Percentiles rank a stretch among this genome's conserved stretches.
phyloP scores from a whole-genome alignment of 2,113 vertebrate species.

The Caracal caracal region DNA sequence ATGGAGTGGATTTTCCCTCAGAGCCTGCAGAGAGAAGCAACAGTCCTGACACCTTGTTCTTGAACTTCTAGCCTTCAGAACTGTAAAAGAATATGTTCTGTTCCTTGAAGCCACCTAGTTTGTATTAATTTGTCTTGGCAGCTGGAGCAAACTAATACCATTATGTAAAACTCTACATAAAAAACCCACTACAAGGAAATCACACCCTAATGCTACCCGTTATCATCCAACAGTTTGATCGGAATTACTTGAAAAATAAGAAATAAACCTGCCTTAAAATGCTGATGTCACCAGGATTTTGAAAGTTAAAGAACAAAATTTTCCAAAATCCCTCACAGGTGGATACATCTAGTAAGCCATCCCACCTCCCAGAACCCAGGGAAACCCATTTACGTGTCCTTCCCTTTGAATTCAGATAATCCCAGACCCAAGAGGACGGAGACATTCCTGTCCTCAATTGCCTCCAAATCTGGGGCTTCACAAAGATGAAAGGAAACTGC shows the following conservation, averaged over 20 bases:
- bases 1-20: no score
- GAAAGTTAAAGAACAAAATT: not conserved
- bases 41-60: not conserved
- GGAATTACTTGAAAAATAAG: constrained; percentile 22
- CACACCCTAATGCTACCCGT: not conserved
- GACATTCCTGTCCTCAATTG: not conserved
- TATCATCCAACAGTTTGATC: not conserved
- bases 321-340: not conserved
- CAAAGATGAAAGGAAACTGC: not conserved
- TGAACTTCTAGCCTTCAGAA: not conserved
- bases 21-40: not conserved
- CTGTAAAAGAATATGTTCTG: no score
- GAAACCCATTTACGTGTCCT: not conserved
- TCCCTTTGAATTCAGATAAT: not conserved
- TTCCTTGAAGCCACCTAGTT: not conserved
- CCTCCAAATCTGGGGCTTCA: not conserved
- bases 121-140: not conserved
- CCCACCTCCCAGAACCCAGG: not conserved
- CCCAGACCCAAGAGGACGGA: not conserved
- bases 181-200: not conserved
- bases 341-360: not conserved
- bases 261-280: not conserved
- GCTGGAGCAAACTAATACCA: not conserved
- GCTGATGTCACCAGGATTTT: not conserved
- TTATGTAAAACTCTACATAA: not conserved